Evolutionary conservation across 2,797 vertebrate genomes (phyloP).

Genomic region (Crenuchus spilurus): DNA sequence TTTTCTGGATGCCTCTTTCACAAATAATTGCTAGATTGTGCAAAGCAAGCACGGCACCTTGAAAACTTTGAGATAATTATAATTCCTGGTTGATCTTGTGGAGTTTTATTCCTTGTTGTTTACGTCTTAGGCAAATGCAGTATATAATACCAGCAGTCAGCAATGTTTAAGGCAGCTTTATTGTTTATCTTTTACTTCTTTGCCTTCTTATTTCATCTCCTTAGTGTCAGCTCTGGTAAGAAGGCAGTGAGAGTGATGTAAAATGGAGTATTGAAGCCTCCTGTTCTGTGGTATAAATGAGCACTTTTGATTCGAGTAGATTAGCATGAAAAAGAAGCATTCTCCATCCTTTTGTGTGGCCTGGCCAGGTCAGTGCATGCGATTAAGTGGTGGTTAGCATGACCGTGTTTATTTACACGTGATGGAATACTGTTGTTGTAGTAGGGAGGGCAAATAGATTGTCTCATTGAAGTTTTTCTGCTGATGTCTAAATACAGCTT

Average conservation of each 20-base stretch:
- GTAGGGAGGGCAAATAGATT: too few species aligned
- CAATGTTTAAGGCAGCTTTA: neutral
- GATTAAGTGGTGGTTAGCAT: constrained; percentile 16
- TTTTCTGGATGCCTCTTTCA: neutral
- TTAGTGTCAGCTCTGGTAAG: neutral
- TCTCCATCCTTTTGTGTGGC: constrained; percentile 43
- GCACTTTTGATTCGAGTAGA: constrained; percentile 52
- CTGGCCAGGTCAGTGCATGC: constrained; percentile 10
- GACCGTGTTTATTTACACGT: neutral
- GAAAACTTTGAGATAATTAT: neutral
- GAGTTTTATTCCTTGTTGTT: neutral
- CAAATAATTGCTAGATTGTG: neutral
- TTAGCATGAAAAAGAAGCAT: constrained; percentile 55
- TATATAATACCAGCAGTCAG: neutral
- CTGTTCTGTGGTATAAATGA: constrained; percentile 38
- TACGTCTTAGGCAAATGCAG: neutral
- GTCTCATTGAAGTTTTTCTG: too few species aligned
- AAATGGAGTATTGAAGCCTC: constrained; percentile 19
- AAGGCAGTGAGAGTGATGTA: constrained; percentile 1
- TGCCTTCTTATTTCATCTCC: neutral
- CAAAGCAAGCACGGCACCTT: neutral
- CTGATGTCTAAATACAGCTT: too few species aligned
- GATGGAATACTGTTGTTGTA: too few species aligned
- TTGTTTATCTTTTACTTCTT: neutral
- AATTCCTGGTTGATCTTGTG: neutral